phyloP scores from a whole-genome alignment of 2,797 vertebrate species.

The Pagetopsis macropterus region DNA sequence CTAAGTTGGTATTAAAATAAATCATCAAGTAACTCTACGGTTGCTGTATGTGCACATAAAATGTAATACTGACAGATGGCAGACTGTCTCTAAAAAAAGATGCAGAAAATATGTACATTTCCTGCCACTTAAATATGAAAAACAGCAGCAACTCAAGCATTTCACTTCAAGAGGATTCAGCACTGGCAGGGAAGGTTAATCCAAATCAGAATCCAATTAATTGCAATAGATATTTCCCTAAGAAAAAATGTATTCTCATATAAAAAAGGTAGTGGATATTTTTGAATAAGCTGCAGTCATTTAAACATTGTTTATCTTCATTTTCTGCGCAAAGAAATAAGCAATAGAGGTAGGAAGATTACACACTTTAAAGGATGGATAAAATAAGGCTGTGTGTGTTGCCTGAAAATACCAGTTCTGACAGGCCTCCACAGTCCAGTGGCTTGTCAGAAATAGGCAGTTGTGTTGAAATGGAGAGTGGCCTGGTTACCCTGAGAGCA shows the following conservation, averaged over 20 bases:
- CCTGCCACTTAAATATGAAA: conserved; percentile 15
- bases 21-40: not conserved
- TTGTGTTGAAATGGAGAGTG: conserved; percentile 65
- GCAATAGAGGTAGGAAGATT: not conserved
- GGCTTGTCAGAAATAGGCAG: conserved; percentile 63
- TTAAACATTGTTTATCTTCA: conserved; percentile 1
- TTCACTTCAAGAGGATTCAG: conserved; percentile 38
- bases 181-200: conserved; percentile 22
- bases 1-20: conserved; percentile 3
- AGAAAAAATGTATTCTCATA: not conserved
- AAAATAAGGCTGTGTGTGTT: conserved; percentile 15
- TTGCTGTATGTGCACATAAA: conserved; percentile 1
- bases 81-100: conserved; percentile 18
- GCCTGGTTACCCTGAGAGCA: conserved; percentile 46
- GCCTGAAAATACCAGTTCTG: conserved; percentile 61
- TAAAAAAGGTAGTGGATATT: too few species aligned
- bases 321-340: not conserved
- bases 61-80: conserved; percentile 1
- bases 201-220: conserved; percentile 37
- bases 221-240: conserved; percentile 17
- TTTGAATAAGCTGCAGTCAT: not conserved
- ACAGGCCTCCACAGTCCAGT: conserved; percentile 67
- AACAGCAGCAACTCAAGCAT: conserved; percentile 8
- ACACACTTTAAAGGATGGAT: conserved; percentile 4
- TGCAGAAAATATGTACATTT: conserved; percentile 1